Evolutionary conservation across 2,113 vertebrate species (phyloP), one percentile per base, ranked within the genome.

Genomic region (Amphilophus citrinellus): DNA sequence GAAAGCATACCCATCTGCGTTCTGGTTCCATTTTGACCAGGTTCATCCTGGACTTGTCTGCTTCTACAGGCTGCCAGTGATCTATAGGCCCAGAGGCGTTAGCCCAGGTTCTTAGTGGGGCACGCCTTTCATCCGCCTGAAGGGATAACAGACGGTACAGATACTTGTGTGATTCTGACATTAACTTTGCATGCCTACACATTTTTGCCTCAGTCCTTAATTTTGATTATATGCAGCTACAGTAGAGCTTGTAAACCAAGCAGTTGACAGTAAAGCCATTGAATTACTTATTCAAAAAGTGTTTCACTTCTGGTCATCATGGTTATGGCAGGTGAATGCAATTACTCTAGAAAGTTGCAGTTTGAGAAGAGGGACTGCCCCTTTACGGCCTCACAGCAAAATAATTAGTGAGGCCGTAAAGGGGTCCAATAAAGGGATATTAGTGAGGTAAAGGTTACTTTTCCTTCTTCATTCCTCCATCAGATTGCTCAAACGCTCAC

Each of bases 81-180:
- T 92, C 94, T 47, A 85, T 79, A 2, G 93, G 84, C 63, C 85
- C 80, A 83, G 94, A 94, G 79, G 86, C 73, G 39, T 94, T 95
- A 30, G 92, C 85, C 94, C 91, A 89, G 10, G 89, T 63, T 89
- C 92, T 94, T 53, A 95, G 81, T 1, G 93, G 94, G 32, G 82
- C 87, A 60, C 91, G 88, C 77, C 75, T 88, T 66, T 96, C 95
- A 76, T 96, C 95, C 79, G 84, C 89, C 96, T 96, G 87, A 2
- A 60, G 56, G 58, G 59, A 60, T 65, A 62, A 81, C 11, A 82
- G 14, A 58, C 0, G 0, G 17, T 22, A 71, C 66, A 71, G 24
- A 11, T 50, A 7, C 17, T 18, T 15, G 60, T 37, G 27, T 17
- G 22, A 82, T 59, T 9, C 15, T 4, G 30, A 79, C 24, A 61